Evolutionary conservation across 2,888 invertebrate genomes (phyloP).

Genomic region (Amphipoea oculea): DNA sequence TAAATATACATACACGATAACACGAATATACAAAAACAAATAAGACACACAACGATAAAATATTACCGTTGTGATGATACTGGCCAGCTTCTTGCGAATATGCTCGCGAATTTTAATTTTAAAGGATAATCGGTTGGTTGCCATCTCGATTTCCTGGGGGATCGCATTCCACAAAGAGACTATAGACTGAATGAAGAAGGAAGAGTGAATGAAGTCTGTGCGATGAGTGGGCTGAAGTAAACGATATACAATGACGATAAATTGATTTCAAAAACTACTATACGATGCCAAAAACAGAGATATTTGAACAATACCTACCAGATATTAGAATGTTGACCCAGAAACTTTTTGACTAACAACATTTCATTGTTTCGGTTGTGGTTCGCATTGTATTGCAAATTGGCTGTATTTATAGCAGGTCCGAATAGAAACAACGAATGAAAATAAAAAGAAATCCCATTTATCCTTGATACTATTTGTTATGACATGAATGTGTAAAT

Average conservation of each 20-base stretch:
- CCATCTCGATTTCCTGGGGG: no score
- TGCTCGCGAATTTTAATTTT: no score
- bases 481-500: conserved; percentile 6
- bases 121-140: no score
- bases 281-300: not conserved
- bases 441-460: not conserved
- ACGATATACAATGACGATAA: not conserved
- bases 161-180: no score
- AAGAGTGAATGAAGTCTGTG: no score
- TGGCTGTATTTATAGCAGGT: not conserved
- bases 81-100: no score
- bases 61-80: no score
- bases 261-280: not conserved
- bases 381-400: conserved; percentile 1
- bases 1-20: no score
- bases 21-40: no score
- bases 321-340: not conserved
- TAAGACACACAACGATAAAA: no score
- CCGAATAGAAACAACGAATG: not conserved
- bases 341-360: conserved; percentile 26
- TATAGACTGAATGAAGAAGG: no score
- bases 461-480: not conserved
- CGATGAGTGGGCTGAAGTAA: no score
- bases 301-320: not conserved
- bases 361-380: conserved; percentile 21